Evolutionary conservation across 2,113 vertebrate genomes (phyloP).

Genomic region (Mobula birostris): DNA sequence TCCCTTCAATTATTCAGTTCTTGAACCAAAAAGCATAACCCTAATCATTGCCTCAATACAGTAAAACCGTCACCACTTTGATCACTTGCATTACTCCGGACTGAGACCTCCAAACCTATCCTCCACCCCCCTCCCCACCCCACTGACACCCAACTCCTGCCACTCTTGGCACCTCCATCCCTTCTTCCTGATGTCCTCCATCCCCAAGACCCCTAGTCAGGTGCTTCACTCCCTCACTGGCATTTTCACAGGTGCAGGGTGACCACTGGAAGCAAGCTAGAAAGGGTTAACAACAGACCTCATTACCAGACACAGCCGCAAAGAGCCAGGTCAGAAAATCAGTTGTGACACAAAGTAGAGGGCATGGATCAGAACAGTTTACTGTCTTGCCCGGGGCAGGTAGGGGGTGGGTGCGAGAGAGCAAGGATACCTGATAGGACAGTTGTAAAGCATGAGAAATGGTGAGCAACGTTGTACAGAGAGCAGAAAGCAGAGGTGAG

Average conservation of each 20-base stretch:
- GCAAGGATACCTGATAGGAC: slow-evolving; percentile 52
- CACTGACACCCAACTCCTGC: not conserved
- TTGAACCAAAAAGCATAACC: too few species aligned
- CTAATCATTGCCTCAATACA: too few species aligned
- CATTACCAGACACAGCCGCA: not conserved
- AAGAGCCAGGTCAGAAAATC: slow-evolving; percentile 67
- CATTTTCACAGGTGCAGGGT: too few species aligned
- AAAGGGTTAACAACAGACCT: not conserved
- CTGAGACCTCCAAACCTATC: not conserved
- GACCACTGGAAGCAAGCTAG: not conserved
- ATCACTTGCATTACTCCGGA: too few species aligned
- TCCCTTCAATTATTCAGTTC: too few species aligned
- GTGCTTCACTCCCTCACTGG: too few species aligned
- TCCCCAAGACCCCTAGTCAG: too few species aligned
- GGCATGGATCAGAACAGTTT: slow-evolving; percentile 72
- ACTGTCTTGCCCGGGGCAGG: slow-evolving; percentile 58
- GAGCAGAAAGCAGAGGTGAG: slow-evolving; percentile 12
- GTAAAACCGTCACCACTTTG: too few species aligned
- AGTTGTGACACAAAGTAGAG: slow-evolving; percentile 76
- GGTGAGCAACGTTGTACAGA: slow-evolving; percentile 51
- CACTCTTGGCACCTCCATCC: too few species aligned
- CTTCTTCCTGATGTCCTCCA: too few species aligned
- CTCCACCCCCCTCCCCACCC: not conserved
- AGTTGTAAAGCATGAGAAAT: slow-evolving; percentile 58
- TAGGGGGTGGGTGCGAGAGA: not conserved